These are phyloP conservation scores for Diadromus collaris DNA, from an alignment of 2,888 invertebrate genomes.

Conservation along the genomic window DNA sequence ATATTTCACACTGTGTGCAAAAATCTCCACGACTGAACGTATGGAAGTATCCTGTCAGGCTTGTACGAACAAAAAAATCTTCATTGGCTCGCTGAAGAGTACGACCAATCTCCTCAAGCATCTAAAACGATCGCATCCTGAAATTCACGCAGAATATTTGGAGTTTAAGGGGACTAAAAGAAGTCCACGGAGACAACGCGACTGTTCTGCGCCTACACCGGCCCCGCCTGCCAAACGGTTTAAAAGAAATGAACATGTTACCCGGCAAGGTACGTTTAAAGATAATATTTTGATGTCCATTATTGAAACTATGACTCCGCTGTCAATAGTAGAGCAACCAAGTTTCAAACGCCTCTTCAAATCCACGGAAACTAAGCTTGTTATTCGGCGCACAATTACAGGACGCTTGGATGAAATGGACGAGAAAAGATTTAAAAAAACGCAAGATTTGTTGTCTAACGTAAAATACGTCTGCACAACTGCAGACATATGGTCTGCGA, in stretches of 20 bases:
- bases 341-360: conserved; percentile 22
- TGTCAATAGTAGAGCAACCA: conserved; percentile 23
- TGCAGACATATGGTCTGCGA: conserved; percentile 30
- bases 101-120: conserved; percentile 22
- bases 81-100: conserved; percentile 22
- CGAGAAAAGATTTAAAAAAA: conserved; percentile 18
- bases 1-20: background rate
- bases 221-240: conserved; percentile 9
- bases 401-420: conserved; percentile 9
- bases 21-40: background rate
- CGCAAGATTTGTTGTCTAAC: conserved; percentile 12
- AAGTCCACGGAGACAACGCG: conserved; percentile 3
- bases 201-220: conserved; percentile 10
- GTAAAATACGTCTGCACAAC: conserved; percentile 22
- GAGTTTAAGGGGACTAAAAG: conserved; percentile 17
- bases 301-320: conserved; percentile 24
- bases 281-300: conserved; percentile 19
- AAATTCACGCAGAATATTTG: conserved; percentile 11
- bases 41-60: conserved; percentile 12
- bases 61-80: conserved; percentile 1
- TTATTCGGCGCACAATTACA: conserved; percentile 9
- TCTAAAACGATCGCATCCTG: conserved; percentile 16
- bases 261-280: conserved; percentile 9
- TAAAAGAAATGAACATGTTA: background rate
- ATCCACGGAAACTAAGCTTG: background rate